phyloP scores from a whole-genome alignment of 1,140 invertebrate species.

The Leptinotarsa lineolata region DNA sequence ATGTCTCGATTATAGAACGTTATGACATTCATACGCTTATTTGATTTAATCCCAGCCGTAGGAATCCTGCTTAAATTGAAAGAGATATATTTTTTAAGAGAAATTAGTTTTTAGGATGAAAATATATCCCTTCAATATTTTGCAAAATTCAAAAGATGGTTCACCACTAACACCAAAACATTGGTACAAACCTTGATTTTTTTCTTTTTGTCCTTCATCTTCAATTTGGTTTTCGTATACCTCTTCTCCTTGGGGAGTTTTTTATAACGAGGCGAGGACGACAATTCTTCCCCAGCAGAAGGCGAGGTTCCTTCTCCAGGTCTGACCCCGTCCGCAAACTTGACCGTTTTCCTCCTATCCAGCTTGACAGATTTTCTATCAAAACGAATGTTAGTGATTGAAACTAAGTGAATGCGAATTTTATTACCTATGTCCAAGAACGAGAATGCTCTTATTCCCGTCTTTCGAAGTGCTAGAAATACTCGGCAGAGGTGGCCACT shows the following conservation, averaged over 20 bases:
- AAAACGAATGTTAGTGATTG: not conserved
- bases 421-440: slow-evolving; percentile 24
- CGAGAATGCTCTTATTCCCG: slow-evolving; percentile 45
- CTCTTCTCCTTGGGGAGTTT: slow-evolving; percentile 58
- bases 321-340: slow-evolving; percentile 67
- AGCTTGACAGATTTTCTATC: not conserved
- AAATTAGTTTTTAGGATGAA: too few species aligned
- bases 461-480: slow-evolving; percentile 34
- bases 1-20: too few species aligned
- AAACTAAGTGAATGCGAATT: not conserved
- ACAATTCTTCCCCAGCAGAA: slow-evolving; percentile 67
- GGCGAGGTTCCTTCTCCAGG: slow-evolving; percentile 70
- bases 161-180: too few species aligned
- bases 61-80: too few species aligned
- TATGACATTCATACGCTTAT: too few species aligned
- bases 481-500: slow-evolving; percentile 46
- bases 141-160: not conserved
- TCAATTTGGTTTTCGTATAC: slow-evolving; percentile 58
- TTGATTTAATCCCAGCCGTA: too few species aligned
- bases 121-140: not conserved
- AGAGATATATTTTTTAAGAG: too few species aligned
- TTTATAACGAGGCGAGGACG: slow-evolving; percentile 65
- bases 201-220: slow-evolving; percentile 61
- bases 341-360: slow-evolving; percentile 57
- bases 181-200: slow-evolving; percentile 54